Evolutionary conservation across 2,113 vertebrate species (phyloP).

Genomic region (Pluvialis apricaria): DNA sequence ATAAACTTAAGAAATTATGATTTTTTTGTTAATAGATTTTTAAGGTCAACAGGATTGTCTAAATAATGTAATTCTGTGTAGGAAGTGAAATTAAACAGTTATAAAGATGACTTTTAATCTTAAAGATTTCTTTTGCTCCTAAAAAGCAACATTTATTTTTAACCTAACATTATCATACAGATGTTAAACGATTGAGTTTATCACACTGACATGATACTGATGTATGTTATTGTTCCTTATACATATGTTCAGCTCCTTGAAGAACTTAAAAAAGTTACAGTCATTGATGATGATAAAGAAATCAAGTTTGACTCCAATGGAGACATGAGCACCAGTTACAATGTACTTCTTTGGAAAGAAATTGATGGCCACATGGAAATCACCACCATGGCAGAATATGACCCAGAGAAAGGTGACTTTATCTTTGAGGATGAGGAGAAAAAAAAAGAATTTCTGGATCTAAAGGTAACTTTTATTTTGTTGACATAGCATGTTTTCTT

Average conservation of each 20-base stretch:
- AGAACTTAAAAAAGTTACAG: constrained; percentile 66
- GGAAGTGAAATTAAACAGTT: background rate
- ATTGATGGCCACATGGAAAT: constrained; percentile 54
- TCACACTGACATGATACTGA: background rate
- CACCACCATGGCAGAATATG: constrained; percentile 77
- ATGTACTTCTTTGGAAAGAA: constrained; percentile 81
- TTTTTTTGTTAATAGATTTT: background rate
- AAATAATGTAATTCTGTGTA: background rate
- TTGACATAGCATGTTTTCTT: background rate
- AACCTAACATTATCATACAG: background rate
- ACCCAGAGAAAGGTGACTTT: constrained; percentile 70
- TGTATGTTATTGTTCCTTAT: background rate
- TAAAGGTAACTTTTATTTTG: constrained; percentile 71
- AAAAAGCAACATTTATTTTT: background rate
- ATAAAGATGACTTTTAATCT: background rate
- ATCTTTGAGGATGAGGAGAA: constrained; percentile 54
- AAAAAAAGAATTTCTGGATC: constrained; percentile 57
- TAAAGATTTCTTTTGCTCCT: background rate
- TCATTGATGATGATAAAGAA: constrained; percentile 57
- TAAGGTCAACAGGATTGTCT: background rate
- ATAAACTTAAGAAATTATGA: background rate
- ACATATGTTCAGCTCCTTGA: constrained; percentile 74
- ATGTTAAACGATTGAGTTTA: background rate
- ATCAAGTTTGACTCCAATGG: constrained; percentile 79
- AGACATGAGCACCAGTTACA: constrained; percentile 81